Base-by-base conservation (phyloP, 2,113 vertebrate genomes). In the Nannospalax galili region DNA sequence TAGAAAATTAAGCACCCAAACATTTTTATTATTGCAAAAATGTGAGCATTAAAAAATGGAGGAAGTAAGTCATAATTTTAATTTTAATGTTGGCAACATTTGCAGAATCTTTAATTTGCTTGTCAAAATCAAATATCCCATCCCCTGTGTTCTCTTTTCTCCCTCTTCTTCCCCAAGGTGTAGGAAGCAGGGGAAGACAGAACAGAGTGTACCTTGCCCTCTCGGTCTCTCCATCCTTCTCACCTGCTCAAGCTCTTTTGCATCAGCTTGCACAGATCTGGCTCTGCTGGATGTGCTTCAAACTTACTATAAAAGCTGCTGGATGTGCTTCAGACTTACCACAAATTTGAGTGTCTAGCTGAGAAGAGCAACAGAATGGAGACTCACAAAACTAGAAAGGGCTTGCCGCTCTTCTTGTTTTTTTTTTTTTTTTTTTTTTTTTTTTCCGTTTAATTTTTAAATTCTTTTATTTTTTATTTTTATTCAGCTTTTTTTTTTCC, bases 1-100 rank as follows among this genome's bases (percentile, higher is more conserved):
- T 74, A 40, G 22, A 24, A 79, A 81, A 90, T 16, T 85, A 96
- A 87, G 6, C 19, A 91, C 26, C 28, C 52, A 92, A 81, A 86
- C 48, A 52, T 52, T 52, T 7, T 52, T 87, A 73, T 56, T 42
- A 65, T 17, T 73, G 24, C 70, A 67, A 88, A 90, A 92, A 32
- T 1, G 1, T 30, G 90, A 92, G 28, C 11, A 73, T 65, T n/a
- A n/a, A 80, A 81, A 85, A 48, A 32, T 6, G 73, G 9, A 82
- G 5, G 30, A 65, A 88, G 45, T 72, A 37, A 69, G 26, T 58
- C 11, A 48, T 48, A 56, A 19, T 35, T 85, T 82, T 74, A 79
- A 74, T 75, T 79, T 81, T 92, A 62, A 17, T n/a, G 22, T 78
- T 91, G 17, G 14, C 56, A 65, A 56, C 5, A 78, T 81, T 88